Base-by-base conservation (phyloP, 2,888 invertebrate species). In the Aquatica leii region DNA sequence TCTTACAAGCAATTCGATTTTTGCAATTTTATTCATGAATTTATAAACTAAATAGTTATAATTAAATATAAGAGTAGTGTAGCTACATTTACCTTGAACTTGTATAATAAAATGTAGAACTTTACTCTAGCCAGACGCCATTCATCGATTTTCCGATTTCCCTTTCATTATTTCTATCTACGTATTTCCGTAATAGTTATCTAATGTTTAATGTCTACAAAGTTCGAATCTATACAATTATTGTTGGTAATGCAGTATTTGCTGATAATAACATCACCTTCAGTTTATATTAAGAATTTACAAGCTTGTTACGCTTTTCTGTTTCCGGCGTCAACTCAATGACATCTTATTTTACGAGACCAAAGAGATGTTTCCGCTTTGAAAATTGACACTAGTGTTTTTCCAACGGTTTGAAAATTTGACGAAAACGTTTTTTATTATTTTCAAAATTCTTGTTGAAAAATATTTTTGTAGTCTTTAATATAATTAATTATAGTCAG, bases 51-150 rank as follows among this genome's bases (percentile, higher is more conserved):
- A n/a, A n/a, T n/a, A n/a, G n/a, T n/a, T n/a, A n/a, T n/a, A n/a
- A n/a, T n/a, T n/a, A n/a, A n/a, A n/a, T n/a, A n/a, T n/a, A n/a
- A n/a, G n/a, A n/a, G n/a, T n/a, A n/a, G n/a, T n/a, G n/a, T n/a
- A n/a, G n/a, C n/a, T n/a, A n/a, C 31, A 53, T 43, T 62, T 49
- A 55, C 67, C 67, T 67, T 67, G 67, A 67, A 67, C 67, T 64
- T 64, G 52, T 64, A 55, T 41, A 41, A 21, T 50, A 20, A 55
- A 61, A 61, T 55, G 70, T 63, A 67, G 53, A 52, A 53, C 53
- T 59, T 70, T 69, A 69, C 69, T 66, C 68, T 70, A 68, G 69
- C 73, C 72, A 71, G 71, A 72, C 73, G 67, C 54, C 62, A 54
- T 21, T 37, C 69, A 71, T 72, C 70, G 73, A 71, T 72, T 71